phyloP scores from a whole-genome alignment of 2,113 vertebrate species.

The Daphoenositta chrysoptera region DNA sequence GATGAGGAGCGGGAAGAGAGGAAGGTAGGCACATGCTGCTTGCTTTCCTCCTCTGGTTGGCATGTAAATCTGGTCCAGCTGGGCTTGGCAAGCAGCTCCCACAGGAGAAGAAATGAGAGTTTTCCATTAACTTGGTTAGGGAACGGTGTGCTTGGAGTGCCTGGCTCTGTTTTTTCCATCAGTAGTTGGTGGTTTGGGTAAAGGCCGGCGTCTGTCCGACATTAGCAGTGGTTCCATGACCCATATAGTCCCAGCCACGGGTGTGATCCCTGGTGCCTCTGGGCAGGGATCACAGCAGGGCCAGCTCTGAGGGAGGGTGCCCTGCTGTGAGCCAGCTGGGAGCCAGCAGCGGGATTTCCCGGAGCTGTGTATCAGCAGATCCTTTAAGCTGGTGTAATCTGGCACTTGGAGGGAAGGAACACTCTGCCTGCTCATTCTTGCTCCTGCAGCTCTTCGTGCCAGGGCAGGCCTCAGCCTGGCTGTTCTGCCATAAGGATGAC shows the following conservation, averaged over 20 bases:
- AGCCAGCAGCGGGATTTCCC: neutral
- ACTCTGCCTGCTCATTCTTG: neutral
- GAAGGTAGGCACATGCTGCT: slow-evolving; percentile 78
- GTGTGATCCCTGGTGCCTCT: neutral
- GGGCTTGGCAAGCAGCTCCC: neutral
- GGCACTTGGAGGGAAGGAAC: neutral
- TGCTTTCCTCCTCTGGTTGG: neutral
- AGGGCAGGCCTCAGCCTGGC: neutral
- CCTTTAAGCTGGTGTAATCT: neutral
- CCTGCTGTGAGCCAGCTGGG: no score
- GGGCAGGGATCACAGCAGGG: neutral
- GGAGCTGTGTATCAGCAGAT: neutral
- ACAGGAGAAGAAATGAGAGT: neutral
- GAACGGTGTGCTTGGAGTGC: neutral
- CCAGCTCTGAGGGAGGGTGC: fast-evolving
- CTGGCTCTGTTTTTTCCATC: neutral
- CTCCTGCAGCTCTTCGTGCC: neutral
- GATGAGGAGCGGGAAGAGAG: slow-evolving; percentile 77
- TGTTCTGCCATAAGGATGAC: neutral
- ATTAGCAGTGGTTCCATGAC: neutral
- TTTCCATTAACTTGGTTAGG: neutral
- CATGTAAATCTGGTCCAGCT: neutral
- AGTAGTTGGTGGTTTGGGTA: neutral
- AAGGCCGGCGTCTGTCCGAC: neutral
- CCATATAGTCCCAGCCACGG: fast-evolving